phyloP scores from a whole-genome alignment of 2,797 vertebrate species.

The Sebastes taczanowskii region DNA sequence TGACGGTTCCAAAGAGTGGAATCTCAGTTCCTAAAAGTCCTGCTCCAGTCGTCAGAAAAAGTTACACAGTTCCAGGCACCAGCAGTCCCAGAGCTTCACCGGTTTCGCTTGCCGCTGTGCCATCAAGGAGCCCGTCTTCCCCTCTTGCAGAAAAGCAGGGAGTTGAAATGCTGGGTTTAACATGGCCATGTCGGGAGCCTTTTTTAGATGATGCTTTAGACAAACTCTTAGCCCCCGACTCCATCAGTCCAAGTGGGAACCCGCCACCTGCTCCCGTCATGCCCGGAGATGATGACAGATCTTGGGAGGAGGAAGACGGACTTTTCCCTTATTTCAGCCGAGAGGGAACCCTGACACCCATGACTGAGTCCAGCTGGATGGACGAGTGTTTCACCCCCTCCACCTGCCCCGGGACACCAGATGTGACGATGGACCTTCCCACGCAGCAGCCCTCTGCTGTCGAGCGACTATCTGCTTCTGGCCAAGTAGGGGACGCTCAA shows the following conservation, averaged over 20 bases:
- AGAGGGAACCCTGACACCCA: conserved; percentile 70
- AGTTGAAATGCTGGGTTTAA: conserved; percentile 44
- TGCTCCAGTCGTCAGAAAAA: conserved; percentile 50
- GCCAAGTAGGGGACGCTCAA: conserved; percentile 90
- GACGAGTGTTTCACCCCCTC: conserved; percentile 79
- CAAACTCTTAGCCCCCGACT: conserved; percentile 67
- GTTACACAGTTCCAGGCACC: conserved; percentile 38
- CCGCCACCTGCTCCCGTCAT: conserved; percentile 44
- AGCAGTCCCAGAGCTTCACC: conserved; percentile 63
- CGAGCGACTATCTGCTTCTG: conserved; percentile 90
- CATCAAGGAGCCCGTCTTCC: conserved; percentile 20
- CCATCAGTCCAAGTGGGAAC: conserved; percentile 28
- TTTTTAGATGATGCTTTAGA: conserved; percentile 70
- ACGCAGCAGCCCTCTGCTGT: conserved; percentile 73
- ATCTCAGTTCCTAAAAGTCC: conserved; percentile 49
- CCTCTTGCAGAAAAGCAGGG: conserved; percentile 28
- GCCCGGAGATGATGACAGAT: conserved; percentile 50
- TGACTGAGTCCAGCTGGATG: conserved; percentile 81
- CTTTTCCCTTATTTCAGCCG: conserved; percentile 57
- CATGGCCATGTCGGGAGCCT: conserved; percentile 68
- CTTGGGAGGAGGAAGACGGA: conserved; percentile 73
- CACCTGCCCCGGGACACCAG: conserved; percentile 70
- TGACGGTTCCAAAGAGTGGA: conserved; percentile 28
- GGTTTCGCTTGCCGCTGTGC: background rate
- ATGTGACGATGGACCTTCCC: conserved; percentile 76